Evolutionary conservation across 2,888 invertebrate genomes (phyloP), one percentile per base, ranked within the genome.

Genomic region (Tigriopus californicus): DNA sequence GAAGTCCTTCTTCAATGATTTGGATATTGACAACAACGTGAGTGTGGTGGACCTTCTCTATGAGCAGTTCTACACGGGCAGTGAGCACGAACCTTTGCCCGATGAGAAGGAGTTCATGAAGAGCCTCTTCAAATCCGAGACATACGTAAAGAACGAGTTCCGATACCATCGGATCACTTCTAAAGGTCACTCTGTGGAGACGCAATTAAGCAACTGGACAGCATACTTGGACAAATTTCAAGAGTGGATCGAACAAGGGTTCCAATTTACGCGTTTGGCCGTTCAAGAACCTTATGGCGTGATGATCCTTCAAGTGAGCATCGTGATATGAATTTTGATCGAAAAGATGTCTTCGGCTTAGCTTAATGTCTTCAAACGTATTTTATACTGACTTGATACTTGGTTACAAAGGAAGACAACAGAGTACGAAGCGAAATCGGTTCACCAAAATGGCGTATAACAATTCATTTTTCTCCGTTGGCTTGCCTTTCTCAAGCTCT

Each of bases 241-340:
- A 20, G 59, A 59, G 42, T 59, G 20, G 18, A 59, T 59, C 25
- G 49, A 59, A 40, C 51, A 59, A 22, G 59, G 59, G 22, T 48
- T 49, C 24, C 59, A 59, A 41, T 59, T 59, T 25, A 59, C 59
- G 22, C 18, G 59, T 11, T 52, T 59, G 12, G 59, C 59, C n/a
- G 59, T 59, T 20, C 59, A 59, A 40, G 59, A 59, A 53, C 51
- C 59, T 20, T 59, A 49, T 13, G 59, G 58, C 8, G 40, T 33
- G 5, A 51, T 51, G 51, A 51, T 51, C 15, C 51, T 51, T 20
- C 51, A 51, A 24, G 51, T 51, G 13, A 15, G 46, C 33, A 33
- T 33, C 33, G 8, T 5, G 3, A 3, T 33, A 33, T 33, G 3
- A 8, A 33, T 33, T 33, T 33, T 8, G 4, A 3, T 33, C 33